These are phyloP conservation scores for Perodicticus potto DNA, from an alignment of 2,797 vertebrate genomes.

Conservation along the genomic window DNA sequence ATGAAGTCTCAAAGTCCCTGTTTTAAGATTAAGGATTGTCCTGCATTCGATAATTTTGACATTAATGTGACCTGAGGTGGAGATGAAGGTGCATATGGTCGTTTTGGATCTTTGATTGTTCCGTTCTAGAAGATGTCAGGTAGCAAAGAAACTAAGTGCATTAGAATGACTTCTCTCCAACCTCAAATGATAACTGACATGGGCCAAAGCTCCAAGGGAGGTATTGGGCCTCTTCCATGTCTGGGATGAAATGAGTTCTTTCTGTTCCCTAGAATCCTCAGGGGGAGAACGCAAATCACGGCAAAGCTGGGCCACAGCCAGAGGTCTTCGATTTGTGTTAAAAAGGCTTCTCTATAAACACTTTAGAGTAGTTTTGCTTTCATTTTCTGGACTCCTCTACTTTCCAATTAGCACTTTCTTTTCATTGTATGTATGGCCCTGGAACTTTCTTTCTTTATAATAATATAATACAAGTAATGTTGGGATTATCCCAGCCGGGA, in stretches of 20 bases:
- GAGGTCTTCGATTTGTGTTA: neutral
- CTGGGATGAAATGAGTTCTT: neutral
- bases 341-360: constrained; percentile 1
- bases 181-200: neutral
- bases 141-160: neutral
- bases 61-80: neutral
- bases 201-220: neutral
- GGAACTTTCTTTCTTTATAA: neutral
- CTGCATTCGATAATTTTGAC: neutral
- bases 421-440: neutral
- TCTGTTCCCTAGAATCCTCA: neutral
- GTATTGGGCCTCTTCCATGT: neutral
- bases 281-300: neutral
- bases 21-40: neutral
- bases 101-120: neutral
- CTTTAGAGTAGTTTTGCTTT: neutral
- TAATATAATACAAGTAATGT: neutral
- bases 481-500: neutral
- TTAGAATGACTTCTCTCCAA: neutral
- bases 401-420: neutral
- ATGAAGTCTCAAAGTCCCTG: neutral
- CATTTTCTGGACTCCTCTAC: neutral
- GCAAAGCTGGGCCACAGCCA: neutral
- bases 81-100: neutral
- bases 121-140: neutral